Evolutionary conservation across 2,797 vertebrate genomes (phyloP).

Genomic region (Schizopygopsis pylzovi): DNA sequence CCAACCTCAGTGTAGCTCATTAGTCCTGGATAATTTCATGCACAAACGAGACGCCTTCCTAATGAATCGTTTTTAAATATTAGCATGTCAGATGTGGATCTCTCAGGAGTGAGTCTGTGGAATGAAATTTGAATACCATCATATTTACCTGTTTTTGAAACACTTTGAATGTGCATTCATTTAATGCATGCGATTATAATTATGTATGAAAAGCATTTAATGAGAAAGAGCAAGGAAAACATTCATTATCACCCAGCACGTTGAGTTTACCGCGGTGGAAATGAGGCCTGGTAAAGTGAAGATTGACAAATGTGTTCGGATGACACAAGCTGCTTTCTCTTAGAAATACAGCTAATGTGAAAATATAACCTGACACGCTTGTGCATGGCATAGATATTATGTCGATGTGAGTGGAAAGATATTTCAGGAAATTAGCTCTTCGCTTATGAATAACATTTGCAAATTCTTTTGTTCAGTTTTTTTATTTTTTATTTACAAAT

Average conservation of each 20-base stretch:
- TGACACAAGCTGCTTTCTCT: conserved; percentile 13
- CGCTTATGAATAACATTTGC: background rate
- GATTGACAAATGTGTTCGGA: conserved; percentile 22
- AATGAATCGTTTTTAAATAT: conserved; percentile 79
- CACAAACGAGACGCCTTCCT: conserved; percentile 83
- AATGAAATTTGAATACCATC: conserved; percentile 3
- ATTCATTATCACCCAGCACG: conserved; percentile 35
- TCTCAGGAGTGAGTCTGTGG: conserved; percentile 26
- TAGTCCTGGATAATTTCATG: conserved; percentile 81
- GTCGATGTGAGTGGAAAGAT: background rate
- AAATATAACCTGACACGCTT: background rate
- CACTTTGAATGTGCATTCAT: conserved; percentile 29
- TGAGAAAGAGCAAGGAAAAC: conserved; percentile 43
- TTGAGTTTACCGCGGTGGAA: background rate
- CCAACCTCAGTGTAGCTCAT: conserved; percentile 63
- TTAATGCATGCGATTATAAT: background rate
- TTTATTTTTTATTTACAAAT: background rate
- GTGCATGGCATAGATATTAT: background rate
- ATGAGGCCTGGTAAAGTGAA: conserved; percentile 19
- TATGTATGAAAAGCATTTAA: conserved; percentile 22
- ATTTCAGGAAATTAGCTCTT: background rate
- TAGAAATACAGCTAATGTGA: background rate
- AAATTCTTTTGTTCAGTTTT: background rate
- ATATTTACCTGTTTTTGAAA: conserved; percentile 37
- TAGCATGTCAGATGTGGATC: conserved; percentile 54